Evolutionary conservation across 2,888 invertebrate species (phyloP).

Genomic region (Agonum fuliginosum): DNA sequence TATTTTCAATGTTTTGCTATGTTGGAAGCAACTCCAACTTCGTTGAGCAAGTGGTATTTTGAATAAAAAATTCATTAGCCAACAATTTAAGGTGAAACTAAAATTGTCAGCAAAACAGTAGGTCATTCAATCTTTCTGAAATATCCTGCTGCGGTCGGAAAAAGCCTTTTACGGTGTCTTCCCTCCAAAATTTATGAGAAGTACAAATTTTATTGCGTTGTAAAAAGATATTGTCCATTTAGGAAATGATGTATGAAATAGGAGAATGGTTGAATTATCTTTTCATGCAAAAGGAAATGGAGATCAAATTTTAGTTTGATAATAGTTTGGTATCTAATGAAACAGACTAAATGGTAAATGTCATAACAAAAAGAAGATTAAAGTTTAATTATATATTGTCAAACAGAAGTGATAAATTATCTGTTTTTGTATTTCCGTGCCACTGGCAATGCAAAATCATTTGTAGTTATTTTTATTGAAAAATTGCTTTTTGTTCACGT

Average conservation of each 20-base stretch:
- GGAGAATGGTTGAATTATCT: neutral
- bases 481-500: too few relatives aligned
- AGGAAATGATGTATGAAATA: neutral
- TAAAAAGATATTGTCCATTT: neutral
- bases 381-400: neutral
- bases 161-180: constrained; percentile 5
- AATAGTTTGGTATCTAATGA: neutral
- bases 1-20: neutral
- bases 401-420: neutral
- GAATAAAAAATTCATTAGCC: constrained; percentile 21
- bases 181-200: constrained; percentile 16
- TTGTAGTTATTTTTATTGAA: too few relatives aligned
- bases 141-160: neutral
- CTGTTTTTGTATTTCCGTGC: constrained; percentile 1
- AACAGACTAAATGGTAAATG: constrained; percentile 1
- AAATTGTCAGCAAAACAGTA: constrained; percentile 25
- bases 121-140: constrained; percentile 8
- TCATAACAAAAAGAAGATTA: neutral
- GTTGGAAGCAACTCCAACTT: constrained; percentile 4
- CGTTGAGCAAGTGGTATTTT: constrained; percentile 9
- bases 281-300: neutral
- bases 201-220: neutral
- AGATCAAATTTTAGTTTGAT: neutral
- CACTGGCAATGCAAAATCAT: neutral
- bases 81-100: constrained; percentile 18